Evolutionary conservation across 2,888 invertebrate genomes (phyloP), one percentile per base, ranked within the genome.

Genomic region (Pristionchus japonicus): DNA sequence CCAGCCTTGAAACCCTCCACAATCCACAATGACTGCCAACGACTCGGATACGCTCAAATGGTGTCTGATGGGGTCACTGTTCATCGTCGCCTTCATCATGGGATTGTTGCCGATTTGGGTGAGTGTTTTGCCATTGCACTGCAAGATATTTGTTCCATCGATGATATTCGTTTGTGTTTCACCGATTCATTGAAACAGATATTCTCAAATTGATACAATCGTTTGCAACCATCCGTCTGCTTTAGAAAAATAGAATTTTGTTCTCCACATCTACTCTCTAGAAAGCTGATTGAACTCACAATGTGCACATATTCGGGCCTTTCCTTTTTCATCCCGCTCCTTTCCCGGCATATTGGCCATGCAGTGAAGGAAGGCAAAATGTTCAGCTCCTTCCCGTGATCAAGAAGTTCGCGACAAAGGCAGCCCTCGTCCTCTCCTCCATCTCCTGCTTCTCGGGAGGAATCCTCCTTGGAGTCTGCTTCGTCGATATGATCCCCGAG

Each of bases 401-500:
- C 43, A 40, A 64, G 27, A 23, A 31, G 13, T 52, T 23, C 0
- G 13, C 49, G 0, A 52, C 52, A 43, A 83, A 83, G 52, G 82
- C 82, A 0, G 82, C 82, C 52, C 52, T 83, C 15, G 27, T 83
- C 23, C 82, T 85, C 64, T 85, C 85, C 31, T 40, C 43, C 23
- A 61, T 85, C 40, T 85, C 85, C 6, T 61, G 64, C 27, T 85
- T 85, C 64, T 85, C 85, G 6, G 85, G 85, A 13, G 85, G 85
- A 85, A 64, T 85, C 27, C 64, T 85, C 7, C 43, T 85, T 1
- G 85, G 85, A 43, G 85, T 85, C 27, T 85, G 85, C 64, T 64
- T 85, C 27, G 64, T 85, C 6, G 85, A 85, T 23, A 85, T 85
- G 85, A 85, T 85, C 27, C 85, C 85, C 11, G 85, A 85, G 7